These are phyloP conservation scores for Carettochelys insculpta DNA, from an alignment of 2,113 vertebrate genomes.

Conservation along the genomic window DNA sequence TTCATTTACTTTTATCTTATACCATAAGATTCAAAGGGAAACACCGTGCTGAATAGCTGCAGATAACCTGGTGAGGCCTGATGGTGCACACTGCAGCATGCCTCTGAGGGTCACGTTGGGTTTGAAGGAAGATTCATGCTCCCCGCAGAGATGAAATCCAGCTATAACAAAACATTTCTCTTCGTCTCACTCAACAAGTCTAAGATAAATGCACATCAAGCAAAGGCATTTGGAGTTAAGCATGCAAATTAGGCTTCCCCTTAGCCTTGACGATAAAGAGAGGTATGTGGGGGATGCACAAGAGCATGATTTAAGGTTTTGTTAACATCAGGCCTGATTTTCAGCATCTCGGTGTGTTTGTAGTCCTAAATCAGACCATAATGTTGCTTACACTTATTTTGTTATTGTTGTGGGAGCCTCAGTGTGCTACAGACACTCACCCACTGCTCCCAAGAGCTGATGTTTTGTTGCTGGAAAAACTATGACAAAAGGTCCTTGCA, in stretches of 20 bases:
- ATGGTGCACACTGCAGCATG: neutral
- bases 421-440: accelerated
- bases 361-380: neutral
- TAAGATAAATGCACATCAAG: neutral
- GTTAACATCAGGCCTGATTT: neutral
- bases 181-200: neutral
- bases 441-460: neutral
- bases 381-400: neutral
- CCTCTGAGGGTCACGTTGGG: constrained; percentile 37
- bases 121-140: constrained; percentile 27
- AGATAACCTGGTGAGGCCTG: constrained; percentile 39
- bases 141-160: constrained; percentile 32
- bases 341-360: neutral
- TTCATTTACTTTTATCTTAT: constrained; percentile 55
- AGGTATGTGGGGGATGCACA: constrained; percentile 19
- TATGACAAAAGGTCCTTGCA: neutral
- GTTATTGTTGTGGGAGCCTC: neutral
- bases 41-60: constrained; percentile 4
- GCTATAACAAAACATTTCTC: constrained; percentile 5
- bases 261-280: neutral
- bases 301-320: constrained; percentile 20
- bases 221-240: constrained; percentile 16
- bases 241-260: constrained; percentile 29
- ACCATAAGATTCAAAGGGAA: constrained; percentile 48
- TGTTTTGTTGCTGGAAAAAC: too few relatives aligned